Evolutionary conservation across 2,797 vertebrate species (phyloP), one percentile per base, ranked within the genome.

Genomic region (Lophotriccus pileatus): DNA sequence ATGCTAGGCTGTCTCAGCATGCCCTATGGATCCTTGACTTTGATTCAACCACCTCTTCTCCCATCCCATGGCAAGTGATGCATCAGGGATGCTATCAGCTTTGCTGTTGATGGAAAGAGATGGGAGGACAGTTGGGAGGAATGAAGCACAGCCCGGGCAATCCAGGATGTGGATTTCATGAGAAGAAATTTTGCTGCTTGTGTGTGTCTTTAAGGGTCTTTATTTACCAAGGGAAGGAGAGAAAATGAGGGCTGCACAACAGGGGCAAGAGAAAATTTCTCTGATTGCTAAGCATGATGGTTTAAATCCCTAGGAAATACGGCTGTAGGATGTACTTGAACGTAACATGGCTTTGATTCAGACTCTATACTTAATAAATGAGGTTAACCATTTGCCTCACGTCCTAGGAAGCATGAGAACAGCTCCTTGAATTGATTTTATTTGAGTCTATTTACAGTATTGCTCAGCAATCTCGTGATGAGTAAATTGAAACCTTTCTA

Each of bases 401-500:
- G 52, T 88, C 52, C 82, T 63, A 67, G 74, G 63, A 87, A 81
- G 20, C 47, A 58, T 55, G 70, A 62, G 68, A 64, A 50, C 34
- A 60, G 41, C 56, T 94, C 64, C 41, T 92, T 30, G 47, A 50
- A 32, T 87, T 67, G 87, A 90, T 89, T 91, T 91, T 16, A 46
- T 85, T 79, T 55, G 69, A 73, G 78, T 89, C 70, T 90, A 19
- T 93, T 91, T 94, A 90, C 66, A 75, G 67, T 67, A 90, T 77
- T 74, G 47, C 94, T 95, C 95, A 84, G 87, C 80, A 86, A 79
- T 93, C 37, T 62, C n/a, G 1, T 90, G 85, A 95, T 92, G 91
- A 95, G 91, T 93, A 95, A 96, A 97, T 96, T 95, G 93, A 97
- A 97, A 95, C 72, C 81, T 97, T 96, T 96, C 88, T 94, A 93